These are phyloP conservation scores for Eupithecia dodoneata DNA, from an alignment of 2,888 invertebrate genomes.

Conservation along the genomic window DNA sequence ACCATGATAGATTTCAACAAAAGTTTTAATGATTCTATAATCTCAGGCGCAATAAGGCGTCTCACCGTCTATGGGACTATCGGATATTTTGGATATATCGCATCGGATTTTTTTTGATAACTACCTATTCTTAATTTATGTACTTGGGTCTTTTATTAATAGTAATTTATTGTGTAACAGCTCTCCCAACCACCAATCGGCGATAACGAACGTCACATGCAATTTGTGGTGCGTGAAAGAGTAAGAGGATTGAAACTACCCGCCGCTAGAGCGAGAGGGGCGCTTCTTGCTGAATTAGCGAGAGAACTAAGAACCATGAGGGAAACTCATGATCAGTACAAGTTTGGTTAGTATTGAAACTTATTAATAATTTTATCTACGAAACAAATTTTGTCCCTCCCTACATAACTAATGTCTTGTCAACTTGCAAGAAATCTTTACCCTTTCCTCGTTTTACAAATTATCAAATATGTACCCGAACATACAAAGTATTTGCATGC, in stretches of 20 bases:
- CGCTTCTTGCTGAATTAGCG: conserved; percentile 92
- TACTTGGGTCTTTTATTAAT: not conserved
- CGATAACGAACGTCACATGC: conserved; percentile 93
- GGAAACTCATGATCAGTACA: conserved; percentile 91
- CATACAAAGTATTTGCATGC: not conserved
- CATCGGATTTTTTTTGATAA: too few relatives aligned
- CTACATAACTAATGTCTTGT: not conserved
- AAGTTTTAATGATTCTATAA: not conserved
- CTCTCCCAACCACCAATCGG: conserved; percentile 91
- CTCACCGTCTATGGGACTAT: conserved; percentile 81
- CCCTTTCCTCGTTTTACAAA: not conserved
- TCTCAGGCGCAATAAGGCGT: conserved; percentile 92
- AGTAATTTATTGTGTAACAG: conserved; percentile 62
- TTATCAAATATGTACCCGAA: not conserved
- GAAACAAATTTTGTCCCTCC: not conserved
- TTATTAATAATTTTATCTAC: not conserved
- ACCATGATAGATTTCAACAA: too few relatives aligned
- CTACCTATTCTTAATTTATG: too few relatives aligned
- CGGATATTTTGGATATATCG: too few relatives aligned
- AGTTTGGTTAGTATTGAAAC: conserved; percentile 61
- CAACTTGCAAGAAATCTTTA: not conserved
- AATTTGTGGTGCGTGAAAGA: conserved; percentile 93
- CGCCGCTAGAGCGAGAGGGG: conserved; percentile 92
- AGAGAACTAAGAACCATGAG: conserved; percentile 93
- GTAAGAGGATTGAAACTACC: conserved; percentile 91